Conservation (phyloP, 2,888 invertebrate species). For the Eulithis testata region DNA sequence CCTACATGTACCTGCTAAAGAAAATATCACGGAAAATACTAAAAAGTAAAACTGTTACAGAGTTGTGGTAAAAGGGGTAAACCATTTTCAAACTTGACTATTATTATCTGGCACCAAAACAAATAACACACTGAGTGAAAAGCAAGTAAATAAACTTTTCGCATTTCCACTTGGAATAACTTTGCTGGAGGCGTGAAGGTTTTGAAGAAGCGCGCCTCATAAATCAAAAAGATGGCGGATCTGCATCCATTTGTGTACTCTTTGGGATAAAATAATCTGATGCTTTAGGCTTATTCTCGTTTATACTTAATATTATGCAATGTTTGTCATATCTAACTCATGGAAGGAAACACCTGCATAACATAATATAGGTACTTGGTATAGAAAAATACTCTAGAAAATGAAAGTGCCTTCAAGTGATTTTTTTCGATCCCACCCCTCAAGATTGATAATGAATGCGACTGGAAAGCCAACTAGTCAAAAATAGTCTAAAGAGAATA, state of each 20-base stretch:
- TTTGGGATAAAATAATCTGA: background rate
- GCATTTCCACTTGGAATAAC: constrained; percentile 18
- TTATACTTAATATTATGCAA: background rate
- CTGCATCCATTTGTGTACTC: constrained; percentile 11
- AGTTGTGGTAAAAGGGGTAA: background rate
- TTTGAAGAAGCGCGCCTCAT: constrained; percentile 12
- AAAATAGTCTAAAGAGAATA: too few relatives aligned
- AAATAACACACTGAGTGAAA: constrained; percentile 6
- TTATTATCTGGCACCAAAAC: constrained; percentile 6
- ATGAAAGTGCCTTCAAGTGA: too few relatives aligned
- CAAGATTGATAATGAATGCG: too few relatives aligned
- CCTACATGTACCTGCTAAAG: too few relatives aligned
- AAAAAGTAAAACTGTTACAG: too few relatives aligned
- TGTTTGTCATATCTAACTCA: too few relatives aligned
- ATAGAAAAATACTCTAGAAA: too few relatives aligned
- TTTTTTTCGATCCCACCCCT: too few relatives aligned
- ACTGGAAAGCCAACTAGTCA: too few relatives aligned
- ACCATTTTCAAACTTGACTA: background rate
- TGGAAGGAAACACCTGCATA: too few relatives aligned
- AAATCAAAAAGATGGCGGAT: constrained; percentile 16
- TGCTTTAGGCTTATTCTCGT: constrained; percentile 4
- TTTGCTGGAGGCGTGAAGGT: constrained; percentile 9
- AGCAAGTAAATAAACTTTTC: constrained; percentile 14
- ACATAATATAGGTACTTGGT: too few relatives aligned
- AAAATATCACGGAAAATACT: too few relatives aligned